Evolutionary conservation across 2,113 vertebrate genomes (phyloP), one percentile per base, ranked within the genome.

Genomic region (Micronycteris hirsuta): DNA sequence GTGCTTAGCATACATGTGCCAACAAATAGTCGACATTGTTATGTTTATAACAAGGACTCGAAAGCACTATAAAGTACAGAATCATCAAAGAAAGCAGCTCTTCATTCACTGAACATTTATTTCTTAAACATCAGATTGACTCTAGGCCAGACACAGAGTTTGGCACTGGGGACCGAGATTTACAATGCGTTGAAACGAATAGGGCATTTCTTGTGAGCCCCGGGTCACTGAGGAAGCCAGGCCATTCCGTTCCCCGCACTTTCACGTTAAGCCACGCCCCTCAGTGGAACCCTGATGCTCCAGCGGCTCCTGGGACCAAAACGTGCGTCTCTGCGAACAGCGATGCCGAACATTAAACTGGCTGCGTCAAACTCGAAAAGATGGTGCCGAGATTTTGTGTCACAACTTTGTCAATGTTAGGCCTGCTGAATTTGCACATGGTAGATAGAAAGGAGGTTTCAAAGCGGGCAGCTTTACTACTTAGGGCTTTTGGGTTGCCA

Each of bases 261-360:
- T 96, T 92, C 84, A 90, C 87, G 84, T 77, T 91, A 90, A 91
- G 86, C 93, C 73, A 43, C 1, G 0, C 71, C 86, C 54, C 61
- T 76, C 82, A 52, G 43, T 54, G 45, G 87, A 68, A 41, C 63
- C 70, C 56, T 31, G 7, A 56, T 54, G 5, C 85, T 78, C 81
- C 95, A 78, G 95, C 88, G 81, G 70, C 74, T 86, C 80, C 80
- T 67, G 94, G 83, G 92, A 96, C 96, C 96, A 89, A 85, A 96
- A 89, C 56, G 38, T 36, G n/a, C n/a, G 24, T 76, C 43, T 93
- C 93, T 76, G 1, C 4, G 84, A 80, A 38, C 63, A 76, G 78
- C 9, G 56, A 93, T 81, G 52, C 24, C 26, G 31, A 88, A 58
- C 65, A 54, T 84, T 73, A 36, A 49, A 56, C 76, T 36, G 45